Percentiles rank a stretch among this genome's conserved stretches.
phyloP scores from a whole-genome alignment of 2,888 invertebrate species.

The Clusia tigrina region DNA sequence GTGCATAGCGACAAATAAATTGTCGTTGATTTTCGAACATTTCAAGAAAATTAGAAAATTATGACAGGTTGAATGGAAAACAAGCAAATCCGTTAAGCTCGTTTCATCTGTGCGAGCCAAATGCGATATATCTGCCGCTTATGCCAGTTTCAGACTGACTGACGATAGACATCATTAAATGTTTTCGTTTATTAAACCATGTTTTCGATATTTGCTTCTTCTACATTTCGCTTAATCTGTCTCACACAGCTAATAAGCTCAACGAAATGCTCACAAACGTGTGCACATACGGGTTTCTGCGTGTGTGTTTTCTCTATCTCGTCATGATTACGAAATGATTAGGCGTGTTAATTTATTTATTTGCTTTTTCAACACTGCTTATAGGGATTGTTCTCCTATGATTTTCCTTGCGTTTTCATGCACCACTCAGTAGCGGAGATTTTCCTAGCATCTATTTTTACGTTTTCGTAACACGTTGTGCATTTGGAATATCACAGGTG shows the following conservation, averaged over 20 bases:
- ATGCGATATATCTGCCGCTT: conserved; percentile 10
- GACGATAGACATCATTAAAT: conserved; percentile 31
- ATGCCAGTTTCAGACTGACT: not conserved
- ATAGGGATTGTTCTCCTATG: conserved; percentile 3
- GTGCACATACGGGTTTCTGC: not conserved
- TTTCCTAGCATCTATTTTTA: not conserved
- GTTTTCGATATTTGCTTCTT: conserved; percentile 28
- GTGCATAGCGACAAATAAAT: conserved; percentile 34
- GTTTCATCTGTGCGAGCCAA: conserved; percentile 2
- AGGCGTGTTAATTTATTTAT: conserved; percentile 44
- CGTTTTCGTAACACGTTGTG: not conserved
- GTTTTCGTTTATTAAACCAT: conserved; percentile 48
- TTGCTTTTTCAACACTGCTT: conserved; percentile 16
- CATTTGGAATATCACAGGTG: not conserved
- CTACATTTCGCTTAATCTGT: conserved; percentile 41
- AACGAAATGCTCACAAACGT: no score
- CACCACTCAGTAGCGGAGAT: not conserved
- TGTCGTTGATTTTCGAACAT: conserved; percentile 40
- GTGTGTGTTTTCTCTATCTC: conserved; percentile 21
- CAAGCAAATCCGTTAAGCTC: conserved; percentile 23
- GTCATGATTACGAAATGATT: conserved; percentile 44
- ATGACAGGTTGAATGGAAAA: conserved; percentile 21
- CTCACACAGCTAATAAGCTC: conserved; percentile 43
- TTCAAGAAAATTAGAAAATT: conserved; percentile 8
- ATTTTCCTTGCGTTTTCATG: not conserved